Conservation (phyloP, 2,888 invertebrate species). For the Synanthedon tipuliformis region DNA sequence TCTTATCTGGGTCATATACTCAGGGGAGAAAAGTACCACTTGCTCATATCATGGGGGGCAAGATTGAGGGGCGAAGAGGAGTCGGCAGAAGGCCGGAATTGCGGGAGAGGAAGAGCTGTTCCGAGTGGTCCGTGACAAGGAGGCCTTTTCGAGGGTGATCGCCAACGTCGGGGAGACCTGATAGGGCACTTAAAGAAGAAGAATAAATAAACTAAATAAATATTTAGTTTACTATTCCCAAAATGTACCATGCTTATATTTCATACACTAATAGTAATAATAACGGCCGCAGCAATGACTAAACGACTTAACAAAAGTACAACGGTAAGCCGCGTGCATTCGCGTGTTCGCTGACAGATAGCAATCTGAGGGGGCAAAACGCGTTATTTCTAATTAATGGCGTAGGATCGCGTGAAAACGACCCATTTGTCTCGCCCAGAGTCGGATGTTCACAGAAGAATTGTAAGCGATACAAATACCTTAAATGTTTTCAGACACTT, state of each 20-base stretch:
- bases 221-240: not conserved
- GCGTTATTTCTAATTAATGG: constrained; percentile 60
- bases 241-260: constrained; percentile 6
- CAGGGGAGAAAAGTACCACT: too few relatives aligned
- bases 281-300: constrained; percentile 3
- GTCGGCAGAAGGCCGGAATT: too few relatives aligned
- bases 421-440: constrained; percentile 49
- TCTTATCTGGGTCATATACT: too few relatives aligned
- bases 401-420: constrained; percentile 53
- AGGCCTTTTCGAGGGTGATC: too few relatives aligned
- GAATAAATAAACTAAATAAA: too few relatives aligned
- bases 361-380: constrained; percentile 44
- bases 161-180: too few relatives aligned
- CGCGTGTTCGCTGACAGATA: constrained; percentile 60
- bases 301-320: constrained; percentile 10
- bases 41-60: too few relatives aligned
- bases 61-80: too few relatives aligned
- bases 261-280: constrained; percentile 9
- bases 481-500: constrained; percentile 60
- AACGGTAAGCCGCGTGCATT: constrained; percentile 25
- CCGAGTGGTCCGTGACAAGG: too few relatives aligned
- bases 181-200: too few relatives aligned
- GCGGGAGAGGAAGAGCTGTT: too few relatives aligned
- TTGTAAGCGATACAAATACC: constrained; percentile 63
- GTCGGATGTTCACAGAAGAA: constrained; percentile 63